phyloP scores from a whole-genome alignment of 2,113 vertebrate species.

The Syngnathus floridae region DNA sequence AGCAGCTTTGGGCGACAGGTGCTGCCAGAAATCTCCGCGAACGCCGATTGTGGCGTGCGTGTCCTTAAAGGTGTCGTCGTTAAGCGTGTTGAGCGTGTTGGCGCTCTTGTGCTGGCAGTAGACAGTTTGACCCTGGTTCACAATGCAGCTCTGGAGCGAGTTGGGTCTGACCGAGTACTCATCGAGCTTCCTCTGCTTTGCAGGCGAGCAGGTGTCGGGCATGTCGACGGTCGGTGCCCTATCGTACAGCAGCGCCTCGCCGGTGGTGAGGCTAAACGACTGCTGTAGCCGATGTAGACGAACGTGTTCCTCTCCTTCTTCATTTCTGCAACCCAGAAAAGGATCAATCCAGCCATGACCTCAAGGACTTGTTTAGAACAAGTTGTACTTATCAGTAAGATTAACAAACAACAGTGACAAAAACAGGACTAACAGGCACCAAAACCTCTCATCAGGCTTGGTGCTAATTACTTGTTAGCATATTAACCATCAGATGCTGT shows the following conservation, averaged over 20 bases:
- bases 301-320: conserved; percentile 79
- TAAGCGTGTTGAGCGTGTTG: conserved; percentile 41
- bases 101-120: conserved; percentile 53
- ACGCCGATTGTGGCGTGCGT: conserved; percentile 62
- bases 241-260: conserved; percentile 73
- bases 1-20: fast-evolving
- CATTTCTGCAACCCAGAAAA: conserved; percentile 57
- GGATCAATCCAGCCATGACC: background rate
- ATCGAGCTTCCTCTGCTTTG: conserved; percentile 34
- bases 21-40: conserved; percentile 33
- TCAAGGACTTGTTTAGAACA: background rate
- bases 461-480: background rate
- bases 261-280: conserved; percentile 72
- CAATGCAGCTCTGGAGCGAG: conserved; percentile 69
- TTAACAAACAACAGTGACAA: background rate
- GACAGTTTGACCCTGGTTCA: conserved; percentile 66
- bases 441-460: background rate
- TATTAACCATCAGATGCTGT: background rate
- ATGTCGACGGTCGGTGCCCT: conserved; percentile 36
- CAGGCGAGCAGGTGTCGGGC: conserved; percentile 27
- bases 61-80: conserved; percentile 60
- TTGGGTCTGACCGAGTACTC: conserved; percentile 32
- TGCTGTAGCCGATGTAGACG: conserved; percentile 67
- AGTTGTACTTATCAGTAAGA: background rate
- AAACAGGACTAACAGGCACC: background rate